Conservation (phyloP, 2,888 invertebrate species). For the Zootermopsis nevadensis region DNA sequence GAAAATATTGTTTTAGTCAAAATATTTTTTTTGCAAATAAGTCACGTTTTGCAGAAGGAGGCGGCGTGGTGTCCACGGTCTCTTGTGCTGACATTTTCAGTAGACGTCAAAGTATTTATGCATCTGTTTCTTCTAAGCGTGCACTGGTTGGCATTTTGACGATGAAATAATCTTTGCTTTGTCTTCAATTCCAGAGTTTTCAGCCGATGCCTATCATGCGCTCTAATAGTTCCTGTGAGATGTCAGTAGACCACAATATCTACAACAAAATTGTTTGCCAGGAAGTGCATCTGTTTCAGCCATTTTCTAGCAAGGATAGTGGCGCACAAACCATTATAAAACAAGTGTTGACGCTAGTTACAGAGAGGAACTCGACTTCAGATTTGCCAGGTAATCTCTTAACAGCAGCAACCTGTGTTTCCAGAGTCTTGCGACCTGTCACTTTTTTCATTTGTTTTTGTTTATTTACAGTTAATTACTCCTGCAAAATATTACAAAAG, state of each 20-base stretch:
- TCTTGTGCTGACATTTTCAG: too few species aligned
- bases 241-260: constrained; percentile 81
- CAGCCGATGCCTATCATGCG: constrained; percentile 80
- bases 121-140: not conserved
- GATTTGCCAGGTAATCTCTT: constrained; percentile 14
- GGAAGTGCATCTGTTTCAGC: constrained; percentile 79
- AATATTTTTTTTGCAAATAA: too few species aligned
- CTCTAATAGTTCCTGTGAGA: constrained; percentile 77
- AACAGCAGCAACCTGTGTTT: not conserved
- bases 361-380: constrained; percentile 36
- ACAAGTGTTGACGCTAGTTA: constrained; percentile 42
- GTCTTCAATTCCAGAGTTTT: constrained; percentile 67
- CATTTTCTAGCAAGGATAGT: constrained; percentile 78
- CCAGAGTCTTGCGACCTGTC: not conserved
- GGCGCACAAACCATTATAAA: constrained; percentile 74
- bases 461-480: too few species aligned
- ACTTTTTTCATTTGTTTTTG: too few species aligned
- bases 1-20: too few species aligned
- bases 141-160: not conserved
- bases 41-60: too few species aligned
- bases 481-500: too few species aligned
- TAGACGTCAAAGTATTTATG: too few species aligned
- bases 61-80: too few species aligned
- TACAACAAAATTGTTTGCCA: constrained; percentile 77
- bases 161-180: too few species aligned